Evolutionary conservation across 2,888 invertebrate species (phyloP).

Genomic region (Sussaba pulchella): DNA sequence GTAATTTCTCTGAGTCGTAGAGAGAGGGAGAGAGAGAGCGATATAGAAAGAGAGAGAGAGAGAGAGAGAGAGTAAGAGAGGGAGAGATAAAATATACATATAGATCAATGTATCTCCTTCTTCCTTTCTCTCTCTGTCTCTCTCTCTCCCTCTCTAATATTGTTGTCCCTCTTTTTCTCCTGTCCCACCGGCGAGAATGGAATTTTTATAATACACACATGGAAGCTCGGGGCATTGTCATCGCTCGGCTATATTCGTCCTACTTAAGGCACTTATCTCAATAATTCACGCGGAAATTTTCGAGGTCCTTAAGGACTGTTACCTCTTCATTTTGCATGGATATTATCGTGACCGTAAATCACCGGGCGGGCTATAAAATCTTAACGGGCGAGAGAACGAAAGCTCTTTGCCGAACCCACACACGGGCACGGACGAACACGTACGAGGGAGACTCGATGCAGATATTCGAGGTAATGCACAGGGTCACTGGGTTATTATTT

Average conservation of each 20-base stretch:
- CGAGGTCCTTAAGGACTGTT: constrained; percentile 65
- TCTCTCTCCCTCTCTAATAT: background rate
- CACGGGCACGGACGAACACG: background rate
- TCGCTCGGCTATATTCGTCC: constrained; percentile 48
- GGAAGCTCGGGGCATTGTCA: constrained; percentile 48
- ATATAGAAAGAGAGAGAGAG: too few relatives aligned
- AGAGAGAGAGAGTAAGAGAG: too few relatives aligned
- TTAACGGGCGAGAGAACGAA: constrained; percentile 19
- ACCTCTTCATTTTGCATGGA: constrained; percentile 61
- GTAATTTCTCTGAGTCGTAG: too few relatives aligned
- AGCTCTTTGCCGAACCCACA: background rate
- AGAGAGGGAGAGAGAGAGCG: too few relatives aligned
- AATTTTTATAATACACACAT: constrained; percentile 40
- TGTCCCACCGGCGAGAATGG: background rate
- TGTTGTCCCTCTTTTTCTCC: background rate
- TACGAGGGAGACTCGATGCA: constrained; percentile 12
- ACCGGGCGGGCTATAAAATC: constrained; percentile 20
- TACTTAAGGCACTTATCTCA: constrained; percentile 60
- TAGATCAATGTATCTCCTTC: too few relatives aligned
- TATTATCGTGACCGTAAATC: constrained; percentile 64
- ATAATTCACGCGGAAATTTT: constrained; percentile 61
- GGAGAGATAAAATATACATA: too few relatives aligned
- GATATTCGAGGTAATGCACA: background rate
- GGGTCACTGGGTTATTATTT: constrained; percentile 25
- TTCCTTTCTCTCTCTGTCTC: constrained; percentile 24